Evolutionary conservation across 1,140 invertebrate genomes (phyloP).

Genomic region (Chymomyza costata): DNA sequence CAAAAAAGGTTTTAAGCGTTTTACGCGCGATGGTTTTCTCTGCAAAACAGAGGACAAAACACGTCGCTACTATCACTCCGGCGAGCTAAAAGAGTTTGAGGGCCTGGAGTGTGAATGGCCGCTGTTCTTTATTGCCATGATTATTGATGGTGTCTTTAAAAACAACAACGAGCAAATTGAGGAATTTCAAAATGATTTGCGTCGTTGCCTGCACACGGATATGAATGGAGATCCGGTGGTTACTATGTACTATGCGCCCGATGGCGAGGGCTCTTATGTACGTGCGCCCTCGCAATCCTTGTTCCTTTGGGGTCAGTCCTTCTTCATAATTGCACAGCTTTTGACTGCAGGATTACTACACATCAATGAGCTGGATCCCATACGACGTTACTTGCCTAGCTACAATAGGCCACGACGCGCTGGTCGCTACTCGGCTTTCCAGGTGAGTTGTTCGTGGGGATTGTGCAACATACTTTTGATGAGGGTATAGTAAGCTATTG

Average conservation of each 20-base stretch:
- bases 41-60: slow-evolving; percentile 90
- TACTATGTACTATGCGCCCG: slow-evolving; percentile 91
- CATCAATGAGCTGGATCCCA: slow-evolving; percentile 96
- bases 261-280: slow-evolving; percentile 78
- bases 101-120: slow-evolving; percentile 99
- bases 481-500: slow-evolving; percentile 13
- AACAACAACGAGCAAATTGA: slow-evolving; percentile 93
- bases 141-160: slow-evolving; percentile 95
- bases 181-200: slow-evolving; percentile 91
- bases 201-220: slow-evolving; percentile 85
- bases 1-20: slow-evolving; percentile 94
- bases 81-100: slow-evolving; percentile 92
- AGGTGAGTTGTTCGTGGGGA: slow-evolving; percentile 80
- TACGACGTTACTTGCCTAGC: slow-evolving; percentile 95
- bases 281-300: slow-evolving; percentile 72
- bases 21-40: slow-evolving; percentile 96
- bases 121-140: slow-evolving; percentile 95
- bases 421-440: slow-evolving; percentile 96
- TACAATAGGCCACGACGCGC: slow-evolving; percentile 93
- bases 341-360: slow-evolving; percentile 92
- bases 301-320: slow-evolving; percentile 93
- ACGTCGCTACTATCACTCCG: slow-evolving; percentile 78
- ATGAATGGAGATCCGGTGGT: slow-evolving; percentile 89
- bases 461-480: neutral
- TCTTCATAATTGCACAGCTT: slow-evolving; percentile 95